Evolutionary conservation across 2,888 invertebrate species (phyloP).

Genomic region (Endotricha flammealis): DNA sequence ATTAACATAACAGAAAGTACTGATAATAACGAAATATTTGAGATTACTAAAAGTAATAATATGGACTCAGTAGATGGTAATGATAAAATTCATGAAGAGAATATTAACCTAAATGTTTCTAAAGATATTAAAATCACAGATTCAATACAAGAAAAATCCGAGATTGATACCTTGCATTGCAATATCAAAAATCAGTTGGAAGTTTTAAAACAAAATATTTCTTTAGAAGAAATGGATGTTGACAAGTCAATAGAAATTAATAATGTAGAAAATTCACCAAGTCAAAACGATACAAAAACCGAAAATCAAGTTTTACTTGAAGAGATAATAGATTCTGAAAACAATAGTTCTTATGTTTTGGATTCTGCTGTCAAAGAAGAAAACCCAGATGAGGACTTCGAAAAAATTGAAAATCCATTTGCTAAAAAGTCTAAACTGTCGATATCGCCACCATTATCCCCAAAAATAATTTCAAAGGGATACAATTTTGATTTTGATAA

Average conservation of each 20-base stretch:
- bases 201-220: neutral
- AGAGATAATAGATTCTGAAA: conserved; percentile 44
- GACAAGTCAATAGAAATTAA: neutral
- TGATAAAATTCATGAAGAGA: neutral
- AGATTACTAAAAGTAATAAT: neutral
- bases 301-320: conserved; percentile 24
- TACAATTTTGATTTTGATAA: conserved; percentile 66
- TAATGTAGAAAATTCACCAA: neutral
- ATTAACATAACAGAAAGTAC: neutral
- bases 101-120: neutral
- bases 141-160: neutral
- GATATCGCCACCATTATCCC: conserved; percentile 41
- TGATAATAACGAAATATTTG: neutral
- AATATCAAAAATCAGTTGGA: neutral
- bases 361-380: conserved; percentile 31
- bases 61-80: neutral
- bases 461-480: conserved; percentile 51
- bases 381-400: conserved; percentile 18
- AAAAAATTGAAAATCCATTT: conserved; percentile 25
- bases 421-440: conserved; percentile 23
- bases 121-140: neutral
- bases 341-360: conserved; percentile 49
- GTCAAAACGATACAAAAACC: neutral
- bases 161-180: neutral
- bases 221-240: neutral